These are phyloP conservation scores for Eupleurogrammus muticus DNA, from an alignment of 2,797 vertebrate species.

Conservation along the genomic window DNA sequence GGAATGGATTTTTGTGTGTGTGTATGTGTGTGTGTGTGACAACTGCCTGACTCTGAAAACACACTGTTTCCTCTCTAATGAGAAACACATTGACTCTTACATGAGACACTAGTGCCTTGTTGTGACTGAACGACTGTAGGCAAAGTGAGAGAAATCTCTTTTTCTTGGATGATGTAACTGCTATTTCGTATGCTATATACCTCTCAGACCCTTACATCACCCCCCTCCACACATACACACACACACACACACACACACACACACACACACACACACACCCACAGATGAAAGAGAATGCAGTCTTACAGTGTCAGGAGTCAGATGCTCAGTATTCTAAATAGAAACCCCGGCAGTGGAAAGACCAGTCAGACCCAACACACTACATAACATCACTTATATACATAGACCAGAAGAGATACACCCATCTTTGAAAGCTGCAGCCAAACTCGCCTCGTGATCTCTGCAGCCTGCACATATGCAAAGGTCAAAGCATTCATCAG, in stretches of 20 bases:
- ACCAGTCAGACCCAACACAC: constrained; percentile 62
- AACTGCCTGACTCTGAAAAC: constrained; percentile 41
- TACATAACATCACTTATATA: constrained; percentile 50
- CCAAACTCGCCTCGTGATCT: constrained; percentile 14
- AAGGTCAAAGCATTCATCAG: constrained; percentile 51
- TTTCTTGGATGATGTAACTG: constrained; percentile 65
- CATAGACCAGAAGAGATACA: constrained; percentile 39
- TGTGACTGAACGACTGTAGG: constrained; percentile 52
- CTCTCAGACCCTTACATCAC: constrained; percentile 24
- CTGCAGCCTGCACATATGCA: constrained; percentile 21
- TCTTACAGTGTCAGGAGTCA: constrained; percentile 54
- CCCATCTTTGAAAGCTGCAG: constrained; percentile 15
- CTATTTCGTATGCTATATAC: constrained; percentile 51
- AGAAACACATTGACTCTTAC: constrained; percentile 32
- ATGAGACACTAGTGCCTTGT: constrained; percentile 34
- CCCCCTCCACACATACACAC: constrained; percentile 26
- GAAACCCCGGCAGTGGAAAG: constrained; percentile 68
- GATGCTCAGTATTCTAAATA: constrained; percentile 51
- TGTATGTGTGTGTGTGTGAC: constrained; percentile 37
- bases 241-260: constrained; percentile 25
- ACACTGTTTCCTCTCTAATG: constrained; percentile 32
- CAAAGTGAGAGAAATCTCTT: constrained; percentile 39
- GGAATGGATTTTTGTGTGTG: constrained; percentile 4
- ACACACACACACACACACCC: constrained; percentile 25
- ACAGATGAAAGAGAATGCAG: constrained; percentile 43